These are phyloP conservation scores for Cyrtorhinus lividipennis DNA, from an alignment of 1,140 invertebrate species.

Conservation along the genomic window DNA sequence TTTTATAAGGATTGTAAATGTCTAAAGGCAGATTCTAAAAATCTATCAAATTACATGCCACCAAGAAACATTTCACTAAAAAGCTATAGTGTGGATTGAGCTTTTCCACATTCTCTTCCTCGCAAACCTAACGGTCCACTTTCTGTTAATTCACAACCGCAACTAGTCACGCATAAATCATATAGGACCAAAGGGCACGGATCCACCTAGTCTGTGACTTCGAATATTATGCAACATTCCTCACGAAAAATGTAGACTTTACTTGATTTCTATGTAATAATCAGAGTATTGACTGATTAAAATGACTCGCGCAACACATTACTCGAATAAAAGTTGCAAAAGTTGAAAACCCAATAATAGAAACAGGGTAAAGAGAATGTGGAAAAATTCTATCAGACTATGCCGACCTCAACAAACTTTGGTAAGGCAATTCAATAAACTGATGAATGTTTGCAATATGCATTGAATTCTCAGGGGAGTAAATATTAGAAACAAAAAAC, in stretches of 20 bases:
- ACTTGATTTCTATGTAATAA: too few species aligned
- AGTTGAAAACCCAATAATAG: neutral
- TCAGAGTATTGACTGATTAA: too few species aligned
- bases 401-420: constrained; percentile 6
- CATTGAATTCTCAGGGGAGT: constrained; percentile 10
- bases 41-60: constrained; percentile 25
- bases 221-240: neutral
- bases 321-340: constrained; percentile 10
- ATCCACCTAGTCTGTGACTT: neutral
- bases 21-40: constrained; percentile 18
- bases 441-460: constrained; percentile 7
- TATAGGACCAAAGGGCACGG: too few species aligned
- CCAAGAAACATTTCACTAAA: constrained; percentile 27
- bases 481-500: constrained; percentile 17
- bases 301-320: too few species aligned
- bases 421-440: constrained; percentile 4
- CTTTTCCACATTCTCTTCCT: constrained; percentile 17
- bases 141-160: too few species aligned
- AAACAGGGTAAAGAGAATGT: constrained; percentile 11
- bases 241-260: too few species aligned
- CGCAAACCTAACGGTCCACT: neutral
- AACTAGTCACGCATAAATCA: too few species aligned
- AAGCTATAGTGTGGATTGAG: constrained; percentile 14
- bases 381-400: constrained; percentile 18
- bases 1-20: neutral